A percentile compares a stretch with the other conserved stretches of the same genome.
Conservation (phyloP, 2,113 vertebrate species). For the Heliornis fulica region DNA sequence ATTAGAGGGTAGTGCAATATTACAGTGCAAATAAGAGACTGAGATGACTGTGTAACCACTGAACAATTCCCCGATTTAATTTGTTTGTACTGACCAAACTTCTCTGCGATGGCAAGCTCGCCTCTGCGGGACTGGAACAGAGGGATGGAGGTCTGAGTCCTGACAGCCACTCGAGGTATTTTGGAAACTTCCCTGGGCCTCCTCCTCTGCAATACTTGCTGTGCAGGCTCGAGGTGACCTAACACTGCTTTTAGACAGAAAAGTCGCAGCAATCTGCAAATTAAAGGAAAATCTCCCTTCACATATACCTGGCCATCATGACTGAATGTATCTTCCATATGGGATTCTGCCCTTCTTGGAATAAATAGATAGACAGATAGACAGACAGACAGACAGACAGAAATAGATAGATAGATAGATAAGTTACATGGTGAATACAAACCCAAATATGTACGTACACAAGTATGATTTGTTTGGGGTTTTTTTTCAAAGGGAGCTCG, state of each 20-base stretch:
- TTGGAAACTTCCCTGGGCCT: background rate
- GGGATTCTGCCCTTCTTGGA: background rate
- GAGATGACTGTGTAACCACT: constrained; percentile 40
- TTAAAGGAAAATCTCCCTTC: background rate
- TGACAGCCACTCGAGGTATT: background rate
- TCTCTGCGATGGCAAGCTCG: background rate
- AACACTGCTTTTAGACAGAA: background rate
- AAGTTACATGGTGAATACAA: background rate
- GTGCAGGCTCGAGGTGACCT: background rate
- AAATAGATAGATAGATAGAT: too few species aligned
- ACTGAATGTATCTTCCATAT: background rate
- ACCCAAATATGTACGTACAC: background rate
- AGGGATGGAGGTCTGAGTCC: background rate
- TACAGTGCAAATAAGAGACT: constrained; percentile 53
- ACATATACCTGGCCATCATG: rapidly evolving
- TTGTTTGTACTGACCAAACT: constrained; percentile 44
- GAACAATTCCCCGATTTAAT: constrained; percentile 19
- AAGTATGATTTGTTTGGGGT: background rate
- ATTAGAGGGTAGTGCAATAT: constrained; percentile 67
- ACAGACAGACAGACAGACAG: too few species aligned
- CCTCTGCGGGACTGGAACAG: background rate
- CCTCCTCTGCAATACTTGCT: background rate
- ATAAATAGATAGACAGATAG: too few species aligned
- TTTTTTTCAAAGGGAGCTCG: background rate
- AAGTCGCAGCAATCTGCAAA: background rate